Conservation (phyloP, 2,797 vertebrate genomes). For the Helostoma temminkii region DNA sequence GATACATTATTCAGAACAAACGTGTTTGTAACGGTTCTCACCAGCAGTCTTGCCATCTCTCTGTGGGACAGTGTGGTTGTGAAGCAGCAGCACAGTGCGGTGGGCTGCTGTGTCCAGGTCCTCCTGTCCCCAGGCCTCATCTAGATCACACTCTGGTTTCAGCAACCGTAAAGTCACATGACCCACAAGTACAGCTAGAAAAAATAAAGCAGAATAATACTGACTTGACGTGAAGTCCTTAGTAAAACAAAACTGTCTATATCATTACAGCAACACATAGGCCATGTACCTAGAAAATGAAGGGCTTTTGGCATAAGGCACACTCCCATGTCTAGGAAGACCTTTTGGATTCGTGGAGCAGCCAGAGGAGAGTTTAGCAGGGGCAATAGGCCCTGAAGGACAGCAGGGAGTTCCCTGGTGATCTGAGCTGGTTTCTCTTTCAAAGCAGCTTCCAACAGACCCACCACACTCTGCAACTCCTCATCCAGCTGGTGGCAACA, state of each 20-base stretch:
- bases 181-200: constrained; percentile 89
- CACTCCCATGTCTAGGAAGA: constrained; percentile 89
- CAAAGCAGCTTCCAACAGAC: constrained; percentile 88
- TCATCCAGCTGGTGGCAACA: constrained; percentile 85
- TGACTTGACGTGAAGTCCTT: neutral
- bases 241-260: neutral
- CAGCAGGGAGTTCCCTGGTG: constrained; percentile 90
- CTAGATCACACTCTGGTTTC: constrained; percentile 92
- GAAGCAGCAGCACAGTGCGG: constrained; percentile 88
- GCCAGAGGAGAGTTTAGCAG: constrained; percentile 93
- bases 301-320: constrained; percentile 91
- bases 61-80: constrained; percentile 87
- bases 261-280: neutral
- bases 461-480: constrained; percentile 87
- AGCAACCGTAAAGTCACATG: constrained; percentile 94
- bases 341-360: constrained; percentile 87
- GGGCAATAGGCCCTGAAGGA: constrained; percentile 90
- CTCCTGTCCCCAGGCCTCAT: constrained; percentile 93
- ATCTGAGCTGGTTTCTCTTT: constrained; percentile 86
- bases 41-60: constrained; percentile 84
- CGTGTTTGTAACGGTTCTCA: constrained; percentile 28
- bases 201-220: neutral
- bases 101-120: constrained; percentile 88
- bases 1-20: no score
- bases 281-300: constrained; percentile 85